phyloP scores from a whole-genome alignment of 1,140 invertebrate genomes.

The Aporrectodea caliginosa region DNA sequence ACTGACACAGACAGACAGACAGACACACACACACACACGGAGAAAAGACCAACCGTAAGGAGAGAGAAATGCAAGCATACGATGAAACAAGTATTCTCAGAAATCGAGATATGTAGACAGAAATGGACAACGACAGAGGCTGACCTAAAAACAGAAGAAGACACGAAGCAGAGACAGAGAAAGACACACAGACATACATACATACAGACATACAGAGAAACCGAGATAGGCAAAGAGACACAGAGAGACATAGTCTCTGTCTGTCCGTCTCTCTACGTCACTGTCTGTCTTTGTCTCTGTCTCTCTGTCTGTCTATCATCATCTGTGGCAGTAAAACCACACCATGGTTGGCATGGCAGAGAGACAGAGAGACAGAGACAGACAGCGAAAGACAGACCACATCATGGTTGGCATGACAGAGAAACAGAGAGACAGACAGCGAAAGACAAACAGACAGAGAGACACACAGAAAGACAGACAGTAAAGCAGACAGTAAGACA shows the following conservation, averaged over 20 bases:
- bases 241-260: background rate
- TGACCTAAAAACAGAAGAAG: background rate
- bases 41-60: too few relatives aligned
- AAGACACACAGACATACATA: background rate
- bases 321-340: background rate
- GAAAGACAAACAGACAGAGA: background rate
- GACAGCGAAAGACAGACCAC: background rate
- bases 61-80: too few relatives aligned
- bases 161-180: background rate
- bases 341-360: too few relatives aligned
- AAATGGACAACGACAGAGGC: background rate
- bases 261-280: background rate
- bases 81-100: too few relatives aligned
- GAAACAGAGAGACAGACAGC: background rate
- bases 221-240: background rate
- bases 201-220: background rate
- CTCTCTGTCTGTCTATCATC: background rate
- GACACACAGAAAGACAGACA: background rate
- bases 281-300: slow-evolving; percentile 1
- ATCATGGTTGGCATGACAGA: background rate
- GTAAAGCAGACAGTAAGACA: background rate
- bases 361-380: background rate
- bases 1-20: too few relatives aligned
- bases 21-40: too few relatives aligned
- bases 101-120: background rate